These are phyloP conservation scores for Atta cephalotes DNA, from an alignment of 1,140 invertebrate genomes.

Conservation along the genomic window DNA sequence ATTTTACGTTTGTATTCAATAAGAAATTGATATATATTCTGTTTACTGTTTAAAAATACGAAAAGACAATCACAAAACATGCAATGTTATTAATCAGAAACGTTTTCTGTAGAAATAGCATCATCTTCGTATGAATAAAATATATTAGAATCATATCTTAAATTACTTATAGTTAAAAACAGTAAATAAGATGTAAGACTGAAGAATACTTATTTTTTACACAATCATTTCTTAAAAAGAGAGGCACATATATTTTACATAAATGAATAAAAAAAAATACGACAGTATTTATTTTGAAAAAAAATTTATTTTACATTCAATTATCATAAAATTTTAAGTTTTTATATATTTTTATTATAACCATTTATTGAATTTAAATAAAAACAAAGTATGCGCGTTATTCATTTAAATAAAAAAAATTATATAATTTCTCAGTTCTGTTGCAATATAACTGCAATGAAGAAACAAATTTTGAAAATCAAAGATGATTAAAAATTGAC, in stretches of 20 bases:
- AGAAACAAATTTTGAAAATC: not conserved
- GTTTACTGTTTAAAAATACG: slow-evolving; percentile 3
- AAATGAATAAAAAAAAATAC: not conserved
- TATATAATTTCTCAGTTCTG: not conserved
- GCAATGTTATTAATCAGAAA: slow-evolving; percentile 1
- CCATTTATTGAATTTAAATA: not conserved
- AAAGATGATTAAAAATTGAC: not conserved
- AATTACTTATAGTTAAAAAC: not conserved
- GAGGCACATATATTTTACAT: no score
- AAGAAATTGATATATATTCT: slow-evolving; percentile 33
- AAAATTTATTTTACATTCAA: not conserved
- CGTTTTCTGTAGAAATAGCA: not conserved
- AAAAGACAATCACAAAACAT: not conserved
- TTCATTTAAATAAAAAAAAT: not conserved
- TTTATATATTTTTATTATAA: not conserved
- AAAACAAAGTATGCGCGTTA: not conserved
- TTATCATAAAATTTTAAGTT: not conserved
- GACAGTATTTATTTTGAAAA: not conserved
- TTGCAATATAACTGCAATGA: not conserved
- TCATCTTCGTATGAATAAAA: not conserved
- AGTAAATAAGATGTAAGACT: not conserved
- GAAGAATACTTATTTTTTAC: not conserved
- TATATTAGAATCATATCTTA: not conserved
- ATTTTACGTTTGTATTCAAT: not conserved
- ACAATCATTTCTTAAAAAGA: not conserved